phyloP scores from a whole-genome alignment of 2,113 vertebrate species.

The Ictidomys tridecemlineatus region DNA sequence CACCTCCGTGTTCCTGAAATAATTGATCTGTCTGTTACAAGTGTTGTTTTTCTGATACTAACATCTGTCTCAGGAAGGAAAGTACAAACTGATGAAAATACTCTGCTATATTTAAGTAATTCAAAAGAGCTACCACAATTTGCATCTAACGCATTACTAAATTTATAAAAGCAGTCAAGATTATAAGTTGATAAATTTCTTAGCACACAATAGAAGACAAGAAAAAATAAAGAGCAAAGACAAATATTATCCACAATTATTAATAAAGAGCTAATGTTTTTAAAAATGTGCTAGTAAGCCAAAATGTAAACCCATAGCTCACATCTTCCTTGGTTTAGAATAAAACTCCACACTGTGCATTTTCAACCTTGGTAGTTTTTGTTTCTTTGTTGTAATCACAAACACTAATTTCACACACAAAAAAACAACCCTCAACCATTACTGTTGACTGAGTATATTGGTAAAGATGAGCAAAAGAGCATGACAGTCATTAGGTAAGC shows the following conservation, averaged over 20 bases:
- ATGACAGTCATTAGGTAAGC: neutral
- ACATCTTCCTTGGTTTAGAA: neutral
- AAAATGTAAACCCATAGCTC: neutral
- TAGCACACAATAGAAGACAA: constrained; percentile 15
- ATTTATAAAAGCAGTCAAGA: constrained; percentile 51
- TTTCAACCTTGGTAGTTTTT: neutral
- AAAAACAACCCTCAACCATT: neutral
- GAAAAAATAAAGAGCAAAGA: constrained; percentile 36
- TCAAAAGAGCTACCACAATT: constrained; percentile 55
- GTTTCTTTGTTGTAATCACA: neutral
- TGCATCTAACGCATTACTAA: constrained; percentile 49
- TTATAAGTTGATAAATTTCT: constrained; percentile 45
- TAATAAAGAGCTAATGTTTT: neutral
- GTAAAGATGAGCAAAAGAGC: constrained; percentile 18
- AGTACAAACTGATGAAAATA: constrained; percentile 73
- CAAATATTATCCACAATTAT: neutral
- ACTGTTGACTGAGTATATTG: neutral
- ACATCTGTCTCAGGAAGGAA: constrained; percentile 77
- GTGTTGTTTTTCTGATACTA: constrained; percentile 77
- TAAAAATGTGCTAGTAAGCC: neutral
- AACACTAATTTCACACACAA: neutral
- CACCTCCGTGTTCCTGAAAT: constrained; percentile 72
- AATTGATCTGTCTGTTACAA: constrained; percentile 78
- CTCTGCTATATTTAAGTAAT: constrained; percentile 64
- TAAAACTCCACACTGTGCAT: neutral